These are phyloP conservation scores for Alces alces DNA, from an alignment of 2,113 vertebrate genomes.

Conservation along the genomic window DNA sequence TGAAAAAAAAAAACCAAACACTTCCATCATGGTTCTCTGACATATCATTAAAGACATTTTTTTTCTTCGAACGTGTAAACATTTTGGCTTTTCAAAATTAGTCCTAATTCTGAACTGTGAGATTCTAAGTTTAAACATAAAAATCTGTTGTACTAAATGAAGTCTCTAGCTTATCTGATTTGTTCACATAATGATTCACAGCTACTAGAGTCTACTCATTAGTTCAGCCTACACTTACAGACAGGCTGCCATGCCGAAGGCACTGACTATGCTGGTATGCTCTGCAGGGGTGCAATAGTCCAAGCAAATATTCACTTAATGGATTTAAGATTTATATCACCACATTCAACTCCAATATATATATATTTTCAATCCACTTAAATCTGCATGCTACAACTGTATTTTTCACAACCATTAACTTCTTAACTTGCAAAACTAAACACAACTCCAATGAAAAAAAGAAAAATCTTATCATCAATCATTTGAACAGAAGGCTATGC, in stretches of 20 bases:
- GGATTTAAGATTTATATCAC: background rate
- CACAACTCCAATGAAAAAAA: background rate
- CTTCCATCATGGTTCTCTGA: background rate
- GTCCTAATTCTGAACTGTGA: constrained; percentile 25
- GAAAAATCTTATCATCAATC: background rate
- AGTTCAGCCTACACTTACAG: background rate
- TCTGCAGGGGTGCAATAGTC: background rate
- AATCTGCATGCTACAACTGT: background rate
- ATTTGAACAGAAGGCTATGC: background rate
- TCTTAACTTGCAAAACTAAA: constrained; percentile 29
- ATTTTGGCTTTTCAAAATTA: constrained; percentile 22
- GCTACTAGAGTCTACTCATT: background rate
- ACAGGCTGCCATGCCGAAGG: background rate
- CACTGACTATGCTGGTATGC: no score
- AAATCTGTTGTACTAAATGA: background rate
- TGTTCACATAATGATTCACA: background rate
- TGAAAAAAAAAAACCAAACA: constrained; percentile 2
- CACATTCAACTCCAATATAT: background rate
- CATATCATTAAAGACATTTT: background rate
- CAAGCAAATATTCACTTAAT: background rate
- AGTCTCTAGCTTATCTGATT: background rate
- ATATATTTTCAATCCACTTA: background rate
- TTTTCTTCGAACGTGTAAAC: constrained; percentile 1
- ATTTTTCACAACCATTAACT: constrained; percentile 15
- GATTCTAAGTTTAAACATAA: constrained; percentile 21